Evolutionary conservation across 2,888 invertebrate species (phyloP).

Genomic region (Apodemia duryi): DNA sequence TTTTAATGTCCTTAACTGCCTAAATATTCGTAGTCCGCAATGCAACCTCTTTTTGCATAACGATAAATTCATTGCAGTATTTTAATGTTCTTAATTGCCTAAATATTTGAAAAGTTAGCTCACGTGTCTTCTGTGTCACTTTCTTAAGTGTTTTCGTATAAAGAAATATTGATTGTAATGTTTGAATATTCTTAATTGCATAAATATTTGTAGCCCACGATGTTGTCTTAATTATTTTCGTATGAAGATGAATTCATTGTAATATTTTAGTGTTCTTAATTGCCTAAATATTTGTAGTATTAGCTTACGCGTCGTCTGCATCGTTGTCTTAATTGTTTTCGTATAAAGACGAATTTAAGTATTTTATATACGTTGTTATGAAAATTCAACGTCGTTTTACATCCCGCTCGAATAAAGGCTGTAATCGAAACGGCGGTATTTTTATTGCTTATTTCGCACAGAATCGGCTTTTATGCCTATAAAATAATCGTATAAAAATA

Average conservation of each 20-base stretch:
- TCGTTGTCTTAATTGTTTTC: not conserved
- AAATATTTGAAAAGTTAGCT: too few species aligned
- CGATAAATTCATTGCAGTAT: not conserved
- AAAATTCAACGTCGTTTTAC: conserved; percentile 17
- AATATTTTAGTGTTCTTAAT: not conserved
- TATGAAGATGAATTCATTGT: not conserved
- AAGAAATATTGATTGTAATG: not conserved
- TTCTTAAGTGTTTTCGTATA: not conserved
- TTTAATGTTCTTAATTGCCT: not conserved
- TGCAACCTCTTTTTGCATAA: not conserved
- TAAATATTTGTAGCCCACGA: too few species aligned
- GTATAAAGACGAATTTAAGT: not conserved
- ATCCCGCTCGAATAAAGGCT: conserved; percentile 20
- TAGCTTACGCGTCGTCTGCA: not conserved
- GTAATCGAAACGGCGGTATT: conserved; percentile 22
- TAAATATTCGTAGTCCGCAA: too few species aligned
- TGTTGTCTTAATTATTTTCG: not conserved
- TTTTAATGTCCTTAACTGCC: not conserved
- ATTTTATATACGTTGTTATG: conserved; percentile 7
- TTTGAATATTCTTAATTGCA: too few species aligned
- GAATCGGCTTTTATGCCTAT: conserved; percentile 23
- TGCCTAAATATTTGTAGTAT: too few species aligned
- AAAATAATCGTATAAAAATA: conserved; percentile 24
- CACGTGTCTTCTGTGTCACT: not conserved
- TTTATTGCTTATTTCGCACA: conserved; percentile 24